These are phyloP conservation scores for Helicoverpa assulta DNA, from an alignment of 2,888 invertebrate species.

Conservation along the genomic window DNA sequence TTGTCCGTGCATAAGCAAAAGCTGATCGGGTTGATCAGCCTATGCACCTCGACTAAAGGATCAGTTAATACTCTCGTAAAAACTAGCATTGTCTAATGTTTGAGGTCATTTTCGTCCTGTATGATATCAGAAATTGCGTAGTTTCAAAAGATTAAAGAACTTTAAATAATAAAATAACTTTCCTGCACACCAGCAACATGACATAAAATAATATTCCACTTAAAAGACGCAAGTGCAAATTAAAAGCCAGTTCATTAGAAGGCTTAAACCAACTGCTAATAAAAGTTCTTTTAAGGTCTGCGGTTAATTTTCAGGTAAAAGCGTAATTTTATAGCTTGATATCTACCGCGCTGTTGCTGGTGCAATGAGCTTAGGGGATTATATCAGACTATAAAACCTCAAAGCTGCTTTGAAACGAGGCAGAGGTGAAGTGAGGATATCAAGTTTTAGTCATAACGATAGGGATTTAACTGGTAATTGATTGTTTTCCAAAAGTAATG, in stretches of 20 bases:
- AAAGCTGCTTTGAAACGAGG: constrained; percentile 26
- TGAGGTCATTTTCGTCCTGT: no score
- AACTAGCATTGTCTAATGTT: no score
- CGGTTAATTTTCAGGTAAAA: constrained; percentile 30
- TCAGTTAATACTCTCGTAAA: no score
- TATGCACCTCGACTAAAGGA: no score
- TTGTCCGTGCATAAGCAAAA: background rate
- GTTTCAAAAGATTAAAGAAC: background rate
- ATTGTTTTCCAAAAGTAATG: no score
- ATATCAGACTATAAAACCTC: constrained; percentile 25
- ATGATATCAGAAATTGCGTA: background rate
- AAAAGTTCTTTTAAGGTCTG: constrained; percentile 37
- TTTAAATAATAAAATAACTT: background rate
- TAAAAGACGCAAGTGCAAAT: constrained; percentile 18
- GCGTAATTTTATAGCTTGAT: constrained; percentile 28
- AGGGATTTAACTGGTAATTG: background rate
- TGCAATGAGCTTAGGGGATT: constrained; percentile 29
- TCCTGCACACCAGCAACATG: constrained; percentile 17
- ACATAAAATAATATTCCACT: constrained; percentile 5
- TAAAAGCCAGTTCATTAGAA: constrained; percentile 29
- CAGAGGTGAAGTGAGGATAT: constrained; percentile 1
- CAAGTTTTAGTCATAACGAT: constrained; percentile 12
- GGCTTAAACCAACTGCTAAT: constrained; percentile 34
- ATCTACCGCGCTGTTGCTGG: constrained; percentile 21
- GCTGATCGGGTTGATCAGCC: background rate